A percentile compares a stretch with the other conserved stretches of the same genome.
phyloP scores from a whole-genome alignment of 1,140 invertebrate species.

The Wasmannia auropunctata region DNA sequence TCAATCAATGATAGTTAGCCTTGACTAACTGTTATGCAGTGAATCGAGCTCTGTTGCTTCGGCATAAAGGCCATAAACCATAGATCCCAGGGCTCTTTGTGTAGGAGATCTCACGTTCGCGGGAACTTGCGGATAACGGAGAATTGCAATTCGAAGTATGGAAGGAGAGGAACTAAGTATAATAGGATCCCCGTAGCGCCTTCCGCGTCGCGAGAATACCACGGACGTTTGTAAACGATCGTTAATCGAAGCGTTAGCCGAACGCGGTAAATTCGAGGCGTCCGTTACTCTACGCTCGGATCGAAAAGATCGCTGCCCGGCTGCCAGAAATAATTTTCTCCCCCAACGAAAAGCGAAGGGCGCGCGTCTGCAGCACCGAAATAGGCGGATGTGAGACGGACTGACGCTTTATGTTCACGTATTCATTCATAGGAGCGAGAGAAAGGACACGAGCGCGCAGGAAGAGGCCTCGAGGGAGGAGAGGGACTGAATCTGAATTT shows the following conservation, averaged over 20 bases:
- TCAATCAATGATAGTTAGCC: neutral
- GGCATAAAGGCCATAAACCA: neutral
- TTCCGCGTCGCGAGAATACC: conserved; percentile 11
- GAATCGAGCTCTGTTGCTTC: neutral
- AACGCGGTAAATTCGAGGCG: conserved; percentile 2
- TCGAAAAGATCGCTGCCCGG: conserved; percentile 47
- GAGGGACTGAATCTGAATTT: conserved; percentile 42
- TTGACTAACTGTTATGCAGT: neutral
- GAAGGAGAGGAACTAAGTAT: neutral
- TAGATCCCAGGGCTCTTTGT: neutral
- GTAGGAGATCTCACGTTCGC: neutral
- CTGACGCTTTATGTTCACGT: conserved; percentile 57
- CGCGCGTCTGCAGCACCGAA: conserved; percentile 68
- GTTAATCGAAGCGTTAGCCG: conserved; percentile 39
- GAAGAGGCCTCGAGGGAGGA: neutral
- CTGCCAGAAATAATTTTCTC: conserved; percentile 75
- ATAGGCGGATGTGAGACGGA: conserved; percentile 66
- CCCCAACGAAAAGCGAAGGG: conserved; percentile 69
- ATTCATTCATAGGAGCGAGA: conserved; percentile 68
- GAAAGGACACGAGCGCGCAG: conserved; percentile 15
- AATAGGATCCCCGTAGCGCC: conserved; percentile 11
- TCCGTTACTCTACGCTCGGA: neutral
- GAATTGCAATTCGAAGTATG: conserved; percentile 25
- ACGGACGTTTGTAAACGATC: conserved; percentile 2
- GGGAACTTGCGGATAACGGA: conserved; percentile 5